A percentile compares a stretch with the other conserved stretches of the same genome.
phyloP scores from a whole-genome alignment of 1,140 invertebrate genomes.

The Euschistus heros region DNA sequence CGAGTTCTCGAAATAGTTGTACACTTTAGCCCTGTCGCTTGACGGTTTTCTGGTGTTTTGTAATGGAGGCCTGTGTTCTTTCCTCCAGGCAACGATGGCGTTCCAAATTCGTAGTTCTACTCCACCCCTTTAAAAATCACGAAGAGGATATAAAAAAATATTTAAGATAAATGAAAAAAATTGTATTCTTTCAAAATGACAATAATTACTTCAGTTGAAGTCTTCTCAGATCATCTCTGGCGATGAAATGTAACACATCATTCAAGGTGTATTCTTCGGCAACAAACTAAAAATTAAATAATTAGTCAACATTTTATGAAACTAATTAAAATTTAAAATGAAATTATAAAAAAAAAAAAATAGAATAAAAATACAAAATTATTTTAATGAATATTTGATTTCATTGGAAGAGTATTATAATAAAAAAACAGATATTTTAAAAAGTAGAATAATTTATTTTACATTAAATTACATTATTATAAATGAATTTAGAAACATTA shows the following conservation, averaged over 20 bases:
- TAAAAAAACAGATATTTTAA: too few species aligned
- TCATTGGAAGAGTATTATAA: too few species aligned
- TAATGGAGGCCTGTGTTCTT: slow-evolving; percentile 26
- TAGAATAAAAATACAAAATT: too few species aligned
- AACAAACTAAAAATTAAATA: slow-evolving; percentile 45
- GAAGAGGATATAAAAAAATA: background rate
- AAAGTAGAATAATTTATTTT: too few species aligned
- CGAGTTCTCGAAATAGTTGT: background rate
- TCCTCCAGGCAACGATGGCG: slow-evolving; percentile 39
- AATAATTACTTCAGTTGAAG: slow-evolving; percentile 54
- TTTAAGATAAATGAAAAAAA: too few species aligned
- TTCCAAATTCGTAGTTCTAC: slow-evolving; percentile 49
- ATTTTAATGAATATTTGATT: too few species aligned
- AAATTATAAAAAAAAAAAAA: too few species aligned
- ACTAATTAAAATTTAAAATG: too few species aligned
- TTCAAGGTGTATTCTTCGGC: slow-evolving; percentile 66
- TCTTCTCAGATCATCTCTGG: slow-evolving; percentile 61
- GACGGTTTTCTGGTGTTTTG: background rate
- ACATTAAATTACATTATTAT: too few species aligned
- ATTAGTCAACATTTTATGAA: slow-evolving; percentile 13
- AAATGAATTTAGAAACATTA: too few species aligned
- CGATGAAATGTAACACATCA: slow-evolving; percentile 62
- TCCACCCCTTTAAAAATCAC: slow-evolving; percentile 40
- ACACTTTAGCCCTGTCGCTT: background rate
- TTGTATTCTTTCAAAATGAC: too few species aligned